These are phyloP conservation scores for Druon quercuslanigerum DNA, from an alignment of 1,140 invertebrate genomes.

Conservation along the genomic window DNA sequence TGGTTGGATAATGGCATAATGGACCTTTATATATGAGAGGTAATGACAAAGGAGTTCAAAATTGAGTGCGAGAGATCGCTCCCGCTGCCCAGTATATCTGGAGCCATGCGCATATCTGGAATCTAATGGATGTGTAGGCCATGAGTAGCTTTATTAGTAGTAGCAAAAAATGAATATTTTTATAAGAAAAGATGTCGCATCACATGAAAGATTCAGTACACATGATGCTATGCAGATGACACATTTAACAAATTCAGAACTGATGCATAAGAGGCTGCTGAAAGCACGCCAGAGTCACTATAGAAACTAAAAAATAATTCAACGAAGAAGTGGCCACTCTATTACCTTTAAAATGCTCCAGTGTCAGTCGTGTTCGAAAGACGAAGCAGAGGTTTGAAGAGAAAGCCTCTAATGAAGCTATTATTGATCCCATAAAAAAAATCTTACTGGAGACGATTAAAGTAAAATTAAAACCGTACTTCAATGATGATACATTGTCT, in stretches of 20 bases:
- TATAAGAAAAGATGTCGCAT: not conserved
- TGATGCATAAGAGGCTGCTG: not conserved
- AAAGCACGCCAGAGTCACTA: not conserved
- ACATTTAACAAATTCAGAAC: not conserved
- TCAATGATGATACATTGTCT: no score
- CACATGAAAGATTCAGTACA: no score
- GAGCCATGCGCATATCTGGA: not conserved
- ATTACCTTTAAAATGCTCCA: no score
- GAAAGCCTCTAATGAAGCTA: not conserved
- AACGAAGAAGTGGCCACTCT: no score
- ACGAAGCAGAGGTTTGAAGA: not conserved
- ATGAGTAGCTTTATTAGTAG: not conserved
- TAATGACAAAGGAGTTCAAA: not conserved
- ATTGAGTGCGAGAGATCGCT: not conserved
- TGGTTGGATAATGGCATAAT: not conserved
- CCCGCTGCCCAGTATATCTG: not conserved
- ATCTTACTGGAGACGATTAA: not conserved
- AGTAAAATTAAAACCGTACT: no score
- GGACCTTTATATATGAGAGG: not conserved
- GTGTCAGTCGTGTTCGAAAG: no score
- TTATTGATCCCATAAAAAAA: not conserved
- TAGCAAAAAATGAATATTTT: not conserved
- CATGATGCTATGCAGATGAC: not conserved
- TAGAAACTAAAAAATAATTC: not conserved
- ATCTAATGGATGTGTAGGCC: not conserved